Evolutionary conservation across 37 sponge, comb jelly and placozoan genomes (phyloP).

Genomic region (Chondrilla cf. caribensis): DNA sequence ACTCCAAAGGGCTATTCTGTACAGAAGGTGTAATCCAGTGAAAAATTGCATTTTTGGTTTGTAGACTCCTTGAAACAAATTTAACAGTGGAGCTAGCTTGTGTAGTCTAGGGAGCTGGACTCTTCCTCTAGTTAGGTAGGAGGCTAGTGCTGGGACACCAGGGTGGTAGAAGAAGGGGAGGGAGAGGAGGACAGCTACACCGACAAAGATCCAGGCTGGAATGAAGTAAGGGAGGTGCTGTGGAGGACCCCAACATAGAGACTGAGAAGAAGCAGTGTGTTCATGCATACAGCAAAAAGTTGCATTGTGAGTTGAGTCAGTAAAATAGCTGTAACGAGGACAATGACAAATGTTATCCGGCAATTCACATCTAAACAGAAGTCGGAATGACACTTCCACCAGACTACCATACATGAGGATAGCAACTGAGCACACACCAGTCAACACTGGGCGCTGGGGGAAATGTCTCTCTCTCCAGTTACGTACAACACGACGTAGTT

Average conservation of each 20-base stretch:
- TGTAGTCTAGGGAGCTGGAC: not conserved
- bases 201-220: not conserved
- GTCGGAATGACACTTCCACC: not conserved
- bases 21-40: not conserved
- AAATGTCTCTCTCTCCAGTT: conserved; percentile 1
- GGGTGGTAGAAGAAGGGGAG: conserved; percentile 1
- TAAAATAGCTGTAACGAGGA: too few species aligned
- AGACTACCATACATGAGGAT: not conserved
- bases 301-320: too few species aligned
- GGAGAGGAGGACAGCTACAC: not conserved
- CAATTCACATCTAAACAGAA: not conserved
- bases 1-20: not conserved
- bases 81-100: not conserved
- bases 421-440: not conserved
- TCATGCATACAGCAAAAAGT: too few species aligned
- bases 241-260: not conserved
- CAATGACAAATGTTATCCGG: too few species aligned
- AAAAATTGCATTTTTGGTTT: conserved; percentile 4
- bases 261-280: too few species aligned
- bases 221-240: conserved; percentile 8
- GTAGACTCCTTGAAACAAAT: conserved; percentile 7
- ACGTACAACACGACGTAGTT: not conserved
- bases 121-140: not conserved
- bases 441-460: not conserved
- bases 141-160: not conserved